Conservation (phyloP, 92 coral and sea anemone genomes). For the Bergia sp. region DNA sequence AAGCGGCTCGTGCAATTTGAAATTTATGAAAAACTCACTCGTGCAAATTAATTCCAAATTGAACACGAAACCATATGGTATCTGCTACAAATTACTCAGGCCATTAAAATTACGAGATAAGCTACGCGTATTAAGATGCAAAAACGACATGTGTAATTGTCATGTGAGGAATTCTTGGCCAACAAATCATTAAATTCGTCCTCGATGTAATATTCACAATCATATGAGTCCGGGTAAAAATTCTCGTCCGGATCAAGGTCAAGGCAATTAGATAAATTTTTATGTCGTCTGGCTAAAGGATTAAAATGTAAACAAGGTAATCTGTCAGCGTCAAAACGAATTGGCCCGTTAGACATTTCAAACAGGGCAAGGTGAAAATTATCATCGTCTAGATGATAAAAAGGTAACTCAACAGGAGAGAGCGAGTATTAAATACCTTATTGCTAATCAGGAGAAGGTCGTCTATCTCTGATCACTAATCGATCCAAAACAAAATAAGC, state of each 20-base stretch:
- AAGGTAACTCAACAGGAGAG: not conserved
- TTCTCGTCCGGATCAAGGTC: constrained; percentile 7
- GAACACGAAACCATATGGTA: too few species aligned
- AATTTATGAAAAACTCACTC: too few species aligned
- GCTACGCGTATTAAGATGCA: too few species aligned
- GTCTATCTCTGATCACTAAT: constrained; percentile 16
- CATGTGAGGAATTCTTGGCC: constrained; percentile 13
- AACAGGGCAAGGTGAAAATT: not conserved
- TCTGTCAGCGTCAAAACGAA: constrained; percentile 9
- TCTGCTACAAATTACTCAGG: too few species aligned
- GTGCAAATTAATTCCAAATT: too few species aligned
- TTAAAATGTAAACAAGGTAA: not conserved
- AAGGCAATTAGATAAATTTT: not conserved
- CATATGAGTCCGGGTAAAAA: constrained; percentile 14
- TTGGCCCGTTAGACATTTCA: not conserved
- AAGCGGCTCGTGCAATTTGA: too few species aligned
- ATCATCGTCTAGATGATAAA: constrained; percentile 13
- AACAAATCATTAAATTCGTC: not conserved
- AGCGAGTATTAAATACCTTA: not conserved
- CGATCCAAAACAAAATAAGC: too few species aligned
- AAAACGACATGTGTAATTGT: not conserved
- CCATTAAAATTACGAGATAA: too few species aligned
- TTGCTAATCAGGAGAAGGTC: not conserved
- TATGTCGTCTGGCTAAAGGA: not conserved
- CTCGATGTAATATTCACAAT: too few species aligned